Evolutionary conservation across 2,797 vertebrate genomes (phyloP).

Genomic region (Peromyscus melanophrys): DNA sequence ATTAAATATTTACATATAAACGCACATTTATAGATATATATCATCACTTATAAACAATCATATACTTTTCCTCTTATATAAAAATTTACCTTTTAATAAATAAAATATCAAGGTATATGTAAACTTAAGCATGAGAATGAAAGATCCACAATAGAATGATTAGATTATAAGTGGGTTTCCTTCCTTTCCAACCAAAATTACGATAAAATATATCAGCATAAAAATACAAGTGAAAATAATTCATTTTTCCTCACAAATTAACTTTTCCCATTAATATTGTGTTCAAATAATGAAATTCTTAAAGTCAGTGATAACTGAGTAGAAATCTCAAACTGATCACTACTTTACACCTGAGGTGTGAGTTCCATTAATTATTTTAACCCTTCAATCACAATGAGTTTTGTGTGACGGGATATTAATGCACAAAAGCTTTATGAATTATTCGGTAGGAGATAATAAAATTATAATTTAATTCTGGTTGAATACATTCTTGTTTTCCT

Average conservation of each 20-base stretch:
- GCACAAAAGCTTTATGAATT: background rate
- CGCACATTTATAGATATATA: background rate
- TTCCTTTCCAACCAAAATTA: background rate
- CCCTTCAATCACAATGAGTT: background rate
- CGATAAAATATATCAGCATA: background rate
- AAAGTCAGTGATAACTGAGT: background rate
- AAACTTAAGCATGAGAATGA: background rate
- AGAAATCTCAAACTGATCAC: background rate
- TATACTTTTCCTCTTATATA: background rate
- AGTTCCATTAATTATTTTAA: background rate
- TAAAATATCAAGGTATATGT: background rate
- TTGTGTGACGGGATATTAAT: background rate
- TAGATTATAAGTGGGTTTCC: background rate
- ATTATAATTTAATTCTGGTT: background rate
- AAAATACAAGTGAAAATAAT: constrained; percentile 28
- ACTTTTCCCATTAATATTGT: background rate
- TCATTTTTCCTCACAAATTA: background rate
- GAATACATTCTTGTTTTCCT: background rate
- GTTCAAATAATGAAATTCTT: background rate
- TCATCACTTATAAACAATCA: background rate
- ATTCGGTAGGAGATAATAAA: background rate
- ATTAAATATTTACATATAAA: background rate
- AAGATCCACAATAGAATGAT: background rate
- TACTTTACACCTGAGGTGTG: background rate
- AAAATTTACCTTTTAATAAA: background rate